Evolutionary conservation across 2,888 invertebrate species (phyloP), one percentile per base, ranked within the genome.

Genomic region (Gasteruption jaculator): DNA sequence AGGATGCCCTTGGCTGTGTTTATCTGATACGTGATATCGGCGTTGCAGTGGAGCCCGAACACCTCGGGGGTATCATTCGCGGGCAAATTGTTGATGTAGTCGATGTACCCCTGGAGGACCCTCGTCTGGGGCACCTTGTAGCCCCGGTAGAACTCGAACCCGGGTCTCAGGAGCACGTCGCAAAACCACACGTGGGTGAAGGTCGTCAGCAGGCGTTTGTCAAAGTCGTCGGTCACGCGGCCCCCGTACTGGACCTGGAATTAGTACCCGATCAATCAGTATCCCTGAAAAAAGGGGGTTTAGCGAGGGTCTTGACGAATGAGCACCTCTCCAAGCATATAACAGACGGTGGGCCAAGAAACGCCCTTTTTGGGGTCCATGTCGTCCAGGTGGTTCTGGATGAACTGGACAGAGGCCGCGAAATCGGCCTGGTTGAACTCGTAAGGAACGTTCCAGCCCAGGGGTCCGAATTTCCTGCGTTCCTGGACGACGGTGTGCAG

Each of bases 381-480:
- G 66, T 95, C 95, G 65, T 96, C 96, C 43, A 96, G 74, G 73
- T 96, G 95, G 69, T 95, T 95, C 70, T 95, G 95, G 44, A 96
- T 80, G 67, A 96, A 96, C 70, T 94, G 94, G 1, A 95, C 89
- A 46, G 94, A 89, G 2, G 95, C 92, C 3, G 91, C 89, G 64
- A 94, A 94, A 70, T 96, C 96, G 0, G 95, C 90, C 74, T 95
- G 94, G 73, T 92, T 92, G 68, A 96, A 96, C 71, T 96, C 95
- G 60, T 96, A 96, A 0, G 94, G 92, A 50, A 95, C 79, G 66
- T 96, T 96, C 96, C 96, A 96, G 6, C 95, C 95, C 10, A 96
- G 78, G 0, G 95, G 92, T 0, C 96, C 95, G 65, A 94, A 96
- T 73, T 96, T 96, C 50, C 95, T 76, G 49, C 95, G 77, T 70